Evolutionary conservation across 1,140 invertebrate species (phyloP), one percentile per base, ranked within the genome.

Genomic region (Drosophila simulans): DNA sequence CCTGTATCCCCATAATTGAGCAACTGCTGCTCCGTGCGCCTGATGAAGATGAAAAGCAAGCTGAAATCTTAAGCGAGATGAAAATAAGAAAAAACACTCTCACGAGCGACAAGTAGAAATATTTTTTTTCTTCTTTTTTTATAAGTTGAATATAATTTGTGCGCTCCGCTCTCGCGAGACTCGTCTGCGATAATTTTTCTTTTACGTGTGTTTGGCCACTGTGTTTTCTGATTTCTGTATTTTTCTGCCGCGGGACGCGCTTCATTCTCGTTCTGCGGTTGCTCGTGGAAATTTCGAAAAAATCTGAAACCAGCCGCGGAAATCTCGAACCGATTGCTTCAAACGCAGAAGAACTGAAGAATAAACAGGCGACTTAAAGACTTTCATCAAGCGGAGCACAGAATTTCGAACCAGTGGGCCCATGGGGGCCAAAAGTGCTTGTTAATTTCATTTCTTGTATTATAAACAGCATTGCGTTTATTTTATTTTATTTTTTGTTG

Each of bases 101-200:
- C 43, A 39, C 43, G 54, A 69, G 48, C 34, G 37, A 52, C 35
- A 63, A 37, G 43, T 37, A 55, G 22, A 40, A 64, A 60, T 22
- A 22, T 22, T 71, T 20, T 20, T 45, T 51, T 55, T 20, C 42
- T 56, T 70, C 62, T 73, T 84, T 31, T 31, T 31, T 31, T 10
- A 31, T 80, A 90, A 85, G 80, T 85, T 77, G 84, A 88, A 88
- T 82, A 86, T 86, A 83, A 83, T 88, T 86, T 86, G 83, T 79
- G 13, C 52, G 17, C 52, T 40, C 15, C 3, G 52, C 43, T 78
- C 62, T 65, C 43, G 27, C 48, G 48, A 15, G 52, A 40, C 15
- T 65, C 66, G 63, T 68, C 77, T 88, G 77, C 80, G 48, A 80
- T 69, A 88, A 82, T 68, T 86, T 85, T 86, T 74, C 68, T 70